phyloP scores from a whole-genome alignment of 2,797 vertebrate species.

The Spatula versicolor region DNA sequence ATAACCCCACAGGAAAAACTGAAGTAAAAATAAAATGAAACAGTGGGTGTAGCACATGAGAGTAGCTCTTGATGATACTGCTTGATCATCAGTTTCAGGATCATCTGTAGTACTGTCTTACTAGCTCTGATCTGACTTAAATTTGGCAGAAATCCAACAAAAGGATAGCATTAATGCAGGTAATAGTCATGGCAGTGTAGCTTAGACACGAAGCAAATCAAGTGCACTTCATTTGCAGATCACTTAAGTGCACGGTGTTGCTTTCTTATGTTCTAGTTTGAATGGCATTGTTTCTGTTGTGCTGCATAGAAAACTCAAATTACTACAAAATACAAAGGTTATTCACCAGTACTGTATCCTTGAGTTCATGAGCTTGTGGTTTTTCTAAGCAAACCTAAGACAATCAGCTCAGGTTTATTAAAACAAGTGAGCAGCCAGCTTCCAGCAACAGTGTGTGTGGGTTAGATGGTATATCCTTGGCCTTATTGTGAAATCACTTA shows the following conservation, averaged over 20 bases:
- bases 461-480: slow-evolving; percentile 31
- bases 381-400: slow-evolving; percentile 51
- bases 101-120: background rate
- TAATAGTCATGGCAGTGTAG: background rate
- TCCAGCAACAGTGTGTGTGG: slow-evolving; percentile 20
- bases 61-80: background rate
- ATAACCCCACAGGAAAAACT: background rate
- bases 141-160: background rate
- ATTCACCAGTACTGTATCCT: slow-evolving; percentile 56
- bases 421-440: slow-evolving; percentile 48
- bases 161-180: background rate
- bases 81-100: background rate
- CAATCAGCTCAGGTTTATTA: slow-evolving; percentile 71
- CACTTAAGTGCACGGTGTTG: background rate
- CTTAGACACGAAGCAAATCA: background rate
- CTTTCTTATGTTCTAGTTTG: background rate
- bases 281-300: slow-evolving; percentile 10
- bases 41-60: background rate
- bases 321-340: slow-evolving; percentile 5
- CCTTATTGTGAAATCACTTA: slow-evolving; percentile 53
- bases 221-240: background rate
- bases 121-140: background rate
- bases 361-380: slow-evolving; percentile 22
- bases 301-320: slow-evolving; percentile 32
- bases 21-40: background rate